Percentiles rank a stretch among this genome's conserved stretches.
phyloP scores from a whole-genome alignment of 2,113 vertebrate species.

The Struthidea cinerea region DNA sequence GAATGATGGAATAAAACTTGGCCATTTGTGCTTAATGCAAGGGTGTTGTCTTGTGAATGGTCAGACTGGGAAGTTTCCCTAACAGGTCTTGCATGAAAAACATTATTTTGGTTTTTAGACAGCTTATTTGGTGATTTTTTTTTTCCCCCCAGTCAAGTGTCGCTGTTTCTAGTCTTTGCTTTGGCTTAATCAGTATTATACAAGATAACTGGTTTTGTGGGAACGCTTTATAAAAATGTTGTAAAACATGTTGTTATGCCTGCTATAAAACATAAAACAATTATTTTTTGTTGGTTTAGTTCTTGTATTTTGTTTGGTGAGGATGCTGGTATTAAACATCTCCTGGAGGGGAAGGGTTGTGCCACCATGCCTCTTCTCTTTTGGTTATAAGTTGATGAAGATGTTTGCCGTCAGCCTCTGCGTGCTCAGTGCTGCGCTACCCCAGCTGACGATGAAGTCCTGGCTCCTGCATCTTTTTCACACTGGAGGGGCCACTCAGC shows the following conservation, averaged over 20 bases:
- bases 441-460: not conserved
- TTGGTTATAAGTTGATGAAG: not conserved
- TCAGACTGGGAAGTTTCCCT: not conserved
- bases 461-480: not conserved
- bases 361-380: not conserved
- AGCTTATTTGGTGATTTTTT: not conserved
- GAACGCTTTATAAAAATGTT: not conserved
- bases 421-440: accelerated
- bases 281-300: not conserved
- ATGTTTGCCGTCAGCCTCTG: not conserved
- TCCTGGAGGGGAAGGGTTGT: not conserved
- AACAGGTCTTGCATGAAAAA: not conserved
- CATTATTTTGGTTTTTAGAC: not conserved
- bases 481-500: not conserved
- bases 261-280: not conserved
- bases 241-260: not conserved
- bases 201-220: not conserved
- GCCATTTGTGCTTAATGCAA: not conserved
- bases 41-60: not conserved
- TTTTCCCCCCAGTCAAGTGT: not conserved
- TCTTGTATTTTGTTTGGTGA: not conserved
- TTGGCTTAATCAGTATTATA: not conserved
- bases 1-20: not conserved
- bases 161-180: not conserved
- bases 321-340: not conserved